Conservation (phyloP, 2,888 invertebrate genomes). For the Cantharis lateralis region DNA sequence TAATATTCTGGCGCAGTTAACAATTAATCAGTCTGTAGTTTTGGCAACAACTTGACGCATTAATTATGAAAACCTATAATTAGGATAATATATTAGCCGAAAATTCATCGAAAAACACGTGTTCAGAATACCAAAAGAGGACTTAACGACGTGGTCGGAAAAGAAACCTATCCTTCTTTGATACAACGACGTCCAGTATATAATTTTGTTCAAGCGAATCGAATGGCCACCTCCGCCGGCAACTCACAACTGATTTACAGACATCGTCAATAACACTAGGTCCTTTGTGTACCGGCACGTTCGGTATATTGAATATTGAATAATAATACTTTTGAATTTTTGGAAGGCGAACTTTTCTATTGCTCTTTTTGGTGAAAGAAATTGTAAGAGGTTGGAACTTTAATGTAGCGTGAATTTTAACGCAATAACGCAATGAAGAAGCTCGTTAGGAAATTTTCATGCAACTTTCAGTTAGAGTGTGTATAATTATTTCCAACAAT, state of each 20-base stretch:
- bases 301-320: constrained; percentile 17
- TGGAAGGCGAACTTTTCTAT: constrained; percentile 8
- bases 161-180: constrained; percentile 26
- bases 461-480: constrained; percentile 12
- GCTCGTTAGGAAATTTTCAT: constrained; percentile 12
- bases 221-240: constrained; percentile 33
- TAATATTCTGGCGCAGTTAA: constrained; percentile 17
- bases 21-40: constrained; percentile 25
- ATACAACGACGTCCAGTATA: constrained; percentile 32
- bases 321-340: constrained; percentile 15
- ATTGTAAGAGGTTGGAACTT: constrained; percentile 5
- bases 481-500: background rate
- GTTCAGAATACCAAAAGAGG: constrained; percentile 31
- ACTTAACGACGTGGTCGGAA: constrained; percentile 31
- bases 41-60: constrained; percentile 25
- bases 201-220: constrained; percentile 33
- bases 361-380: constrained; percentile 1
- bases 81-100: constrained; percentile 19
- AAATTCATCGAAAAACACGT: constrained; percentile 31
- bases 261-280: constrained; percentile 23
- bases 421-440: constrained; percentile 4
- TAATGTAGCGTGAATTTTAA: background rate
- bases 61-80: constrained; percentile 26
- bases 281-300: constrained; percentile 29
- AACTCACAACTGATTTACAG: constrained; percentile 25